Conservation (phyloP, 2,113 vertebrate genomes). For the Cranoglanis bouderius region DNA sequence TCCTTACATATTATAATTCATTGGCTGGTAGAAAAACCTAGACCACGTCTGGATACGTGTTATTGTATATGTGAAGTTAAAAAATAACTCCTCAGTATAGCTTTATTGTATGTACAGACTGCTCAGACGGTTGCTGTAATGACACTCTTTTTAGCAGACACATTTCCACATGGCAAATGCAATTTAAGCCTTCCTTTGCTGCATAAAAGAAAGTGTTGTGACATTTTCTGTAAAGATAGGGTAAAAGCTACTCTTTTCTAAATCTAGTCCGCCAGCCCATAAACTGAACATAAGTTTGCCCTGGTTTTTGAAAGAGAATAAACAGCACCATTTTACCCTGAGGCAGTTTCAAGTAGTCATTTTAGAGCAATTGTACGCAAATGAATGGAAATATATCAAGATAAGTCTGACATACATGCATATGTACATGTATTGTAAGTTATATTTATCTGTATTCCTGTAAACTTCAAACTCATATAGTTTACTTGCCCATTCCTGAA, state of each 20-base stretch:
- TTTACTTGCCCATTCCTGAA: background rate
- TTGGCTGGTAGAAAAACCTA: background rate
- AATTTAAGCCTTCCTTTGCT: slow-evolving; percentile 12
- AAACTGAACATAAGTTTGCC: slow-evolving; percentile 1
- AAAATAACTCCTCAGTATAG: background rate
- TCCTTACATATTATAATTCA: background rate
- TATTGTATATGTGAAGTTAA: background rate
- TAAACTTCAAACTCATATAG: background rate
- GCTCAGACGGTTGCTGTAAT: slow-evolving; percentile 9
- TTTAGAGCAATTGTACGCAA: background rate
- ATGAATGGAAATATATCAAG: background rate
- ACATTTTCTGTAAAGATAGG: background rate
- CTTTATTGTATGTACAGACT: background rate
- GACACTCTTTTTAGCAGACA: slow-evolving; percentile 13
- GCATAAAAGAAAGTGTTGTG: background rate
- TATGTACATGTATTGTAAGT: background rate
- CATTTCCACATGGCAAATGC: slow-evolving; percentile 29
- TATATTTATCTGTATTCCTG: background rate
- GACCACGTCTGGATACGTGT: background rate
- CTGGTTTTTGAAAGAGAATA: slow-evolving; percentile 22
- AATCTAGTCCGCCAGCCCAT: background rate
- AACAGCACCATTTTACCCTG: slow-evolving; percentile 1
- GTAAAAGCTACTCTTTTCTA: background rate
- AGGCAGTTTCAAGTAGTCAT: background rate
- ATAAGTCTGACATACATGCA: background rate